Percentiles rank a stretch among this genome's conserved stretches.
Conservation (phyloP, 2,888 invertebrate genomes). For the Chydorus sphaericus region DNA sequence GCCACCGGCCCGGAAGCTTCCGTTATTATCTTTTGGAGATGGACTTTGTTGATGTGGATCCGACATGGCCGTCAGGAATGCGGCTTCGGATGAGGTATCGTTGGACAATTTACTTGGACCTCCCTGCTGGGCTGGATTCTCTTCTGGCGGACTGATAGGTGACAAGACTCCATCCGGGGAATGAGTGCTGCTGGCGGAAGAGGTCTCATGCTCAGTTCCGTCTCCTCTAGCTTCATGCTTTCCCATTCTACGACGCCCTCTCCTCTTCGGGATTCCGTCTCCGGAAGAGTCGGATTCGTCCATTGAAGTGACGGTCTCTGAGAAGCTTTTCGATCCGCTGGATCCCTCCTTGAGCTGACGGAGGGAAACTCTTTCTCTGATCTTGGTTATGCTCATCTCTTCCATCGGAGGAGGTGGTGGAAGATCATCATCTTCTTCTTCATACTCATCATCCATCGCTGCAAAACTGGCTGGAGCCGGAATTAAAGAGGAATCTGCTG, state of each 20-base stretch:
- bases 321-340: conserved; percentile 18
- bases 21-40: not conserved
- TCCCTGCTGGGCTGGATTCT: not conserved
- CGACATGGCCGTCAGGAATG: conserved; percentile 9
- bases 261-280: conserved; percentile 22
- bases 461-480: conserved; percentile 12
- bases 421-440: conserved; percentile 14
- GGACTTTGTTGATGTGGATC: conserved; percentile 5
- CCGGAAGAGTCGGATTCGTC: conserved; percentile 23
- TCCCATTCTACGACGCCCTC: too few relatives aligned
- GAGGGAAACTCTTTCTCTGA: conserved; percentile 12
- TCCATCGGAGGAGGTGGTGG: not conserved
- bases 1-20: not conserved
- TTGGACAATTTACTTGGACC: conserved; percentile 1
- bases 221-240: too few relatives aligned
- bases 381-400: not conserved
- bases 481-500: not conserved
- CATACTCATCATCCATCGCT: not conserved
- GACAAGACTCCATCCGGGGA: not conserved
- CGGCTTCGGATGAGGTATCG: conserved; percentile 8
- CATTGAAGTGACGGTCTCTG: conserved; percentile 20
- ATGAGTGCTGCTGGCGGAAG: conserved; percentile 19
- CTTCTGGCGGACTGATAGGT: not conserved
- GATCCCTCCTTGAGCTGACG: conserved; percentile 7
- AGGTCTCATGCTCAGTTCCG: conserved; percentile 23